Evolutionary conservation across 2,797 vertebrate species (phyloP).

Genomic region (Gymnocypris eckloni): DNA sequence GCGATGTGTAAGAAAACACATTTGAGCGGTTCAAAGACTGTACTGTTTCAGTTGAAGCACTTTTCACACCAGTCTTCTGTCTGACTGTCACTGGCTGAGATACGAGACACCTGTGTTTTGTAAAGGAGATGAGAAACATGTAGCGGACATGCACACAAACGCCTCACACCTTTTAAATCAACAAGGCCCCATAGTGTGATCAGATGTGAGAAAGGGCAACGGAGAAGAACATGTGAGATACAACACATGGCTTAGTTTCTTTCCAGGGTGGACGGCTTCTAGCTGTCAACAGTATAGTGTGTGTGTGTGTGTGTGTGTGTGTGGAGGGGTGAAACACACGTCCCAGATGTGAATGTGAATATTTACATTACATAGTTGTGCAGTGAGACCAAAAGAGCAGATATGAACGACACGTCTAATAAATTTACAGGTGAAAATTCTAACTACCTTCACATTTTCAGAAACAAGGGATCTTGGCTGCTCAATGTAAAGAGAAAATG

Average conservation of each 20-base stretch:
- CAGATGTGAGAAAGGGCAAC: conserved; percentile 62
- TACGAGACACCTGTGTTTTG: conserved; percentile 62
- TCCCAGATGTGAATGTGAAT: conserved; percentile 70
- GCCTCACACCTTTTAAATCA: conserved; percentile 63
- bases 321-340: conserved; percentile 52
- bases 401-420: conserved; percentile 72
- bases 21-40: background rate
- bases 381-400: conserved; percentile 69
- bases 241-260: conserved; percentile 65
- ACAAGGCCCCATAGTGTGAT: conserved; percentile 63
- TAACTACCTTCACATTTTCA: conserved; percentile 58
- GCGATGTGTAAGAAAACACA: background rate
- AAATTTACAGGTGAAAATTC: conserved; percentile 67
- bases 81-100: background rate
- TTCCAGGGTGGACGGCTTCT: conserved; percentile 64
- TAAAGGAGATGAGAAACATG: conserved; percentile 57
- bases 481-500: background rate
- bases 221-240: conserved; percentile 68
- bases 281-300: conserved; percentile 66
- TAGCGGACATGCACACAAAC: conserved; percentile 57
- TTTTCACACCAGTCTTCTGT: conserved; percentile 14
- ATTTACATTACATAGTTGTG: conserved; percentile 69
- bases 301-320: no score
- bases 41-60: background rate
- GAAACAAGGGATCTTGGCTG: background rate